Percentiles rank a stretch among this genome's conserved stretches.
Conservation (phyloP, 2,797 vertebrate genomes). For the Notolepis coatsorum region DNA sequence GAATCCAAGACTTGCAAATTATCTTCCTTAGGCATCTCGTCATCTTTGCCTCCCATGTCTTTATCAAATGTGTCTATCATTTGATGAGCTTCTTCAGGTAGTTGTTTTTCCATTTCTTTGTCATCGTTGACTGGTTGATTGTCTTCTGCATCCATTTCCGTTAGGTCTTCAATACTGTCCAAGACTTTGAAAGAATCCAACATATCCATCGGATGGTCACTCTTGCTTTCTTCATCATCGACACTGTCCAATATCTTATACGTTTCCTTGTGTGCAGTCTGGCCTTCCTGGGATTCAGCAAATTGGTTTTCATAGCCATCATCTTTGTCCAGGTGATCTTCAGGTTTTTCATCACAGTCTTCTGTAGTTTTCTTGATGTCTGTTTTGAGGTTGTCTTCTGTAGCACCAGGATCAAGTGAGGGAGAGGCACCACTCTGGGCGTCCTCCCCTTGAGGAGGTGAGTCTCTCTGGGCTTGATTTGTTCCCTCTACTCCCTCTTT, state of each 20-base stretch:
- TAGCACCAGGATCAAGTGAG: background rate
- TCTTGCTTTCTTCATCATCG: background rate
- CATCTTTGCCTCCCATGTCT: background rate
- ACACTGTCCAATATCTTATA: slow-evolving; percentile 28
- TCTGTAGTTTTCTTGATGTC: background rate
- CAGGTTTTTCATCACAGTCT: background rate
- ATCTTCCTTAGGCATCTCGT: background rate
- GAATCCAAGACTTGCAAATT: background rate
- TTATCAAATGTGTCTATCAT: too few species aligned
- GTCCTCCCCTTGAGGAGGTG: background rate
- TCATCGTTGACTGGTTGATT: background rate
- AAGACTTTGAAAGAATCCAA: slow-evolving; percentile 1
- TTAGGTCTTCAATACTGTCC: slow-evolving; percentile 19
- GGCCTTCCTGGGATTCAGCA: background rate
- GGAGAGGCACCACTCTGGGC: background rate
- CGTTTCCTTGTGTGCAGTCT: background rate
- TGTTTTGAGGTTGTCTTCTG: background rate
- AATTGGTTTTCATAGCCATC: background rate
- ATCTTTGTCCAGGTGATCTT: background rate
- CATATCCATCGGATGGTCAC: background rate
- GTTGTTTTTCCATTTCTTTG: background rate
- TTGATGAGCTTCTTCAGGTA: background rate
- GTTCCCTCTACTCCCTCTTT: background rate
- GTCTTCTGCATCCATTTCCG: background rate
- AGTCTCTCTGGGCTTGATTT: slow-evolving; percentile 7